Evolutionary conservation across 2,888 invertebrate species (phyloP).

Genomic region (Ischnus inquisitorius): DNA sequence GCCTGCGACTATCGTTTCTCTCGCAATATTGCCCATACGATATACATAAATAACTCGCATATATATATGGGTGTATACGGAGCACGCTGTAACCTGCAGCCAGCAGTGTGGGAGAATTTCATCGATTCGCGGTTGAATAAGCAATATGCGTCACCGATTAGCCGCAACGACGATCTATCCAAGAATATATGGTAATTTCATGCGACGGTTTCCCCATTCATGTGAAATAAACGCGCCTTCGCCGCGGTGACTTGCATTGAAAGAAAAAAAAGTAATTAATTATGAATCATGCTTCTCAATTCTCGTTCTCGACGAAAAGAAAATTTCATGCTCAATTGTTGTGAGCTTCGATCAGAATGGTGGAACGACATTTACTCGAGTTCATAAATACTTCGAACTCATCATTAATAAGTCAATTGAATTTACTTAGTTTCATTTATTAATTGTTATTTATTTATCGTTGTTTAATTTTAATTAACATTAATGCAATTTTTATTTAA

Average conservation of each 20-base stretch:
- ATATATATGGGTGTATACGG: not conserved
- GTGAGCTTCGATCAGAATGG: no score
- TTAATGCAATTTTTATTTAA: no score
- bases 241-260: not conserved
- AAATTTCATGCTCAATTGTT: no score
- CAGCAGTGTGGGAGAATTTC: conserved; percentile 16
- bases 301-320: no score
- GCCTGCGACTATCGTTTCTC: conserved; percentile 2
- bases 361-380: no score
- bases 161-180: conserved; percentile 30
- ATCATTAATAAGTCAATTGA: no score
- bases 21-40: conserved; percentile 12
- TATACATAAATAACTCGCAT: not conserved
- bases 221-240: not conserved
- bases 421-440: no score
- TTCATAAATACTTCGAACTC: no score
- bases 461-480: no score
- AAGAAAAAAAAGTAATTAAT: conserved; percentile 11
- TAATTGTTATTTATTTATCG: no score
- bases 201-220: conserved; percentile 12
- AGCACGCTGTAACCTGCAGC: not conserved
- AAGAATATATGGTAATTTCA: conserved; percentile 31
- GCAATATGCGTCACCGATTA: conserved; percentile 47
- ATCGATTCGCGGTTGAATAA: conserved; percentile 50
- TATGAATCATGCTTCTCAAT: no score